These are phyloP conservation scores for Allolobophora icterica DNA, from an alignment of 2,888 invertebrate genomes.

Conservation along the genomic window DNA sequence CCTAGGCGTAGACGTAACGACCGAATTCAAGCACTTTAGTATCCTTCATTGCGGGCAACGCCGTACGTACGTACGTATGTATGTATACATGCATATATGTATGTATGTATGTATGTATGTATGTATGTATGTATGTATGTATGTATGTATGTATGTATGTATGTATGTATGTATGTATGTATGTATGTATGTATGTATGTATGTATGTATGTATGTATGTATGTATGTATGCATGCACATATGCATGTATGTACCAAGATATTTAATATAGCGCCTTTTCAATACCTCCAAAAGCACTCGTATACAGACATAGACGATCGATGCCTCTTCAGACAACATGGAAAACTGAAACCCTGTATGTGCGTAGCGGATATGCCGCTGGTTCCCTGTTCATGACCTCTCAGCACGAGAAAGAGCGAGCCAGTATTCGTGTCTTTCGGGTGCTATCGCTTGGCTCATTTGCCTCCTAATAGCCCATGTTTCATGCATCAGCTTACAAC, in stretches of 20 bases:
- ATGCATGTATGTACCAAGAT: background rate
- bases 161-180: background rate
- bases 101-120: too few species aligned
- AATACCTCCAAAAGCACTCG: background rate
- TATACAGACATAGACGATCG: background rate
- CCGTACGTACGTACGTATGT: too few species aligned
- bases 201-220: background rate
- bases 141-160: too few species aligned
- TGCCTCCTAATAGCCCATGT: background rate
- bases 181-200: background rate
- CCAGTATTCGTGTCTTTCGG: background rate
- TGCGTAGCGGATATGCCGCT: background rate
- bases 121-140: too few species aligned
- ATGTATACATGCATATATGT: too few species aligned
- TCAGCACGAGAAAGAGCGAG: background rate
- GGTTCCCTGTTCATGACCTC: background rate
- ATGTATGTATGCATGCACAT: background rate
- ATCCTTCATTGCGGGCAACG: too few species aligned
- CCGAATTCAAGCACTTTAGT: too few species aligned
- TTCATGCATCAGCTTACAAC: background rate
- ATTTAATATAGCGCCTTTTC: background rate
- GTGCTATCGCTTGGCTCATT: background rate
- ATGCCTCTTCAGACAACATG: background rate
- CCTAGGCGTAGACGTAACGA: too few species aligned
- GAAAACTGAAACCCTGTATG: background rate